A percentile compares a stretch with the other conserved stretches of the same genome.
Conservation (phyloP, 2,797 vertebrate genomes). For the Sebastes jordani region DNA sequence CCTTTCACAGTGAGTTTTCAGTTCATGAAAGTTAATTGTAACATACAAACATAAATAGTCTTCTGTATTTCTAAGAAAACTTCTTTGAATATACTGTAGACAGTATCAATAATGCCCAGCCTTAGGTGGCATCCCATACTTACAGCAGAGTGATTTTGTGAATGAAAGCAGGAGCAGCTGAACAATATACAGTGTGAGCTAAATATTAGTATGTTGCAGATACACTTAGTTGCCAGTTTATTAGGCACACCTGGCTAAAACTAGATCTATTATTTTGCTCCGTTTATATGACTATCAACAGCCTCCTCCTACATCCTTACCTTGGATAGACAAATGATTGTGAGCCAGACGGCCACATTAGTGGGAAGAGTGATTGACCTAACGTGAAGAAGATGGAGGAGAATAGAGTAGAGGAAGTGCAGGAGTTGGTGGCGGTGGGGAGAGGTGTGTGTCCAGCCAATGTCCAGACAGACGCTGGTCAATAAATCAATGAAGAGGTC, state of each 20-base stretch:
- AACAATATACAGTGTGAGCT: background rate
- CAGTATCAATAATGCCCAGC: background rate
- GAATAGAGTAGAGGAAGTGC: background rate
- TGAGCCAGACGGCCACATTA: background rate
- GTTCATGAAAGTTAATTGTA: background rate
- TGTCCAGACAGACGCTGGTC: conserved; percentile 60
- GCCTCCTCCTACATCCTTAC: background rate
- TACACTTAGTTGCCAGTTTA: background rate
- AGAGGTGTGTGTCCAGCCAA: conserved; percentile 39
- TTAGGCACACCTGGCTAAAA: background rate
- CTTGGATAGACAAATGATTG: background rate
- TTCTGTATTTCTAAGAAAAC: background rate
- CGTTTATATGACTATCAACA: background rate
- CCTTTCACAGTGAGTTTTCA: background rate
- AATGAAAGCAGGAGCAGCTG: background rate
- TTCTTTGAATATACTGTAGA: background rate
- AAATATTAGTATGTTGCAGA: background rate
- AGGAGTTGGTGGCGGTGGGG: background rate
- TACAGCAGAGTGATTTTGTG: background rate
- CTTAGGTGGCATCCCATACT: background rate
- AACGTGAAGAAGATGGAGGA: background rate
- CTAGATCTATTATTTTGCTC: background rate
- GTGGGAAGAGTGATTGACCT: background rate
- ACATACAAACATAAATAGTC: background rate
- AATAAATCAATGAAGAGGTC: conserved; percentile 76